Base-by-base conservation (phyloP, 2,888 invertebrate species). In the Colletes collaris region DNA sequence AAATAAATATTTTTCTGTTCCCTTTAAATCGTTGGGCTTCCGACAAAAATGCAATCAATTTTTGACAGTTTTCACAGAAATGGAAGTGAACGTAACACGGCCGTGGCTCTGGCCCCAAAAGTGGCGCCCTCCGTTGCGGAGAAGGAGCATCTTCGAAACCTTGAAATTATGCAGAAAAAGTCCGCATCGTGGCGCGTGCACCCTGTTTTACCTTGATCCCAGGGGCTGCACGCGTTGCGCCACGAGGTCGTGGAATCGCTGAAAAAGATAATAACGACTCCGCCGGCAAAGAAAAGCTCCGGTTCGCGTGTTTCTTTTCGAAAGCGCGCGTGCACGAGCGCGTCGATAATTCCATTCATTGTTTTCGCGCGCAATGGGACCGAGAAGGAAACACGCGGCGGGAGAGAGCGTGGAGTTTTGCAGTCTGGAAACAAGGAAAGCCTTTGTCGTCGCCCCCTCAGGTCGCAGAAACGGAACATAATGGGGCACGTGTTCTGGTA, bases 401-500 rank as follows among this genome's bases (percentile, higher is more conserved):
- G 46, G 56, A 52, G 40, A 55, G 19, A 35, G 56, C 46, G 44
- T 46, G 16, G 60, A 77, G 71, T 76, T 77, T 77, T 52, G 68
- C 59, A 67, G 74, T 37, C 53, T 73, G 77, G 78, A 75, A 86
- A 86, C 85, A 88, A 88, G 82, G 85, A 83, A 74, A 78, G 73
- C 72, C 86, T 83, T 88, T 88, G 88, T 88, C 72, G 82, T 60
- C 68, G 74, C 37, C 58, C 66, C 63, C 46, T 50, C 49, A 7
- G 79, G 35, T 76, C 64, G 62, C 67, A 76, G 74, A 74, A 81
- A 72, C 62, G 62, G 83, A 79, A 76, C 84, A 88, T 88, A 88
- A 88, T 88, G 86, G 85, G 86, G 79, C 88, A 84, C 88, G 89
- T 87, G 89, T 88, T 85, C 82, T 81, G 64, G 58, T 67, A 59